These are phyloP conservation scores for Herpetotheres cachinnans DNA, from an alignment of 2,113 vertebrate genomes.

Conservation along the genomic window DNA sequence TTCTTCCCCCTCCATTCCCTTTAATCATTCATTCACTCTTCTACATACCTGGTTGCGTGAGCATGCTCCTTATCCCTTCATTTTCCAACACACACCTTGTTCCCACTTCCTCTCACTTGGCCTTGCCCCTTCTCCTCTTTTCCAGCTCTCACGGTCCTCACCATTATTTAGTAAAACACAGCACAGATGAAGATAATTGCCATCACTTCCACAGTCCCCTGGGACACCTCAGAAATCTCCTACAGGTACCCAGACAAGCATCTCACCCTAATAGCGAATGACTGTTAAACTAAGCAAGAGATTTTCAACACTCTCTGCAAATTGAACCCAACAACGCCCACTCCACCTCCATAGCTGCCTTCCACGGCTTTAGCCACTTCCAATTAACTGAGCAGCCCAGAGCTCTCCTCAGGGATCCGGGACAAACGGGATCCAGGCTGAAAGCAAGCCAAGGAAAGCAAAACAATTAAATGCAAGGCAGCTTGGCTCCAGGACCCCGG, in stretches of 20 bases:
- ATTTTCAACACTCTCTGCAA: slow-evolving; percentile 54
- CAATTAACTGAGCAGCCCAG: slow-evolving; percentile 62
- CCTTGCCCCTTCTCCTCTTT: not conserved
- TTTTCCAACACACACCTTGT: not conserved
- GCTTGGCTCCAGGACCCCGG: not conserved
- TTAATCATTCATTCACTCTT: not conserved
- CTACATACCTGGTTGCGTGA: not conserved
- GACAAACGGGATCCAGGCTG: slow-evolving; percentile 22
- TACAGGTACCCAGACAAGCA: slow-evolving; percentile 32
- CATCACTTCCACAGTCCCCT: slow-evolving; percentile 26
- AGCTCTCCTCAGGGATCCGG: slow-evolving; percentile 25
- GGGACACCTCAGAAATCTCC: slow-evolving; percentile 56
- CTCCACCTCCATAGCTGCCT: slow-evolving; percentile 19
- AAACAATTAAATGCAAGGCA: slow-evolving; percentile 40
- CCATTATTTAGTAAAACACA: slow-evolving; percentile 48
- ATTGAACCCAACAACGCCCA: slow-evolving; percentile 57
- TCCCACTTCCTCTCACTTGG: not conserved
- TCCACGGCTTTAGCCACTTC: slow-evolving; percentile 64
- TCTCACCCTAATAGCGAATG: slow-evolving; percentile 62
- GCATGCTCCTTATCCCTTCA: not conserved
- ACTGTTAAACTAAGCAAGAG: slow-evolving; percentile 65
- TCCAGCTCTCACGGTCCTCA: not conserved
- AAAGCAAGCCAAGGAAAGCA: slow-evolving; percentile 51
- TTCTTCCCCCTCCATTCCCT: not conserved
- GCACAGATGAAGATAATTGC: slow-evolving; percentile 67